These are phyloP conservation scores for Agapostemon virescens DNA, from an alignment of 2,888 invertebrate genomes.

Conservation along the genomic window DNA sequence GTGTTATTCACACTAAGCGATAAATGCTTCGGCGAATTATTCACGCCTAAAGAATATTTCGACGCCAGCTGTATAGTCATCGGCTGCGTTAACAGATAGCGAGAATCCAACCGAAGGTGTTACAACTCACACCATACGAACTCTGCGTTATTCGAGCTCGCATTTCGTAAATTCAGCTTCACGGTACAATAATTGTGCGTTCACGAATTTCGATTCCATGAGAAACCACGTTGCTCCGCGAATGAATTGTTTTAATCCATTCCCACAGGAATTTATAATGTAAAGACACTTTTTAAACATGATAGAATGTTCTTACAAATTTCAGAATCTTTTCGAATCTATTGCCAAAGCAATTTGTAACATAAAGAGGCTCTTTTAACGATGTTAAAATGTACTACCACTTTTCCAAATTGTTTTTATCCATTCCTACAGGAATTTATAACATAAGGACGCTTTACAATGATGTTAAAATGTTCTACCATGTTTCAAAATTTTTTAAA, in stretches of 20 bases:
- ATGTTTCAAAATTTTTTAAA: too few species aligned
- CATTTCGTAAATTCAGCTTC: neutral
- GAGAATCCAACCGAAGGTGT: neutral
- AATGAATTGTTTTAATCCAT: too few species aligned
- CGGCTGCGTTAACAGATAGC: conserved; percentile 2
- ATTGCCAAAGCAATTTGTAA: too few species aligned
- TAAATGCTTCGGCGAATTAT: conserved; percentile 5
- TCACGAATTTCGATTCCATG: neutral
- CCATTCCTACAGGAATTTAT: too few species aligned
- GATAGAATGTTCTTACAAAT: too few species aligned
- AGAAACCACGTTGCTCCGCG: neutral
- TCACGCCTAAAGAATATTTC: conserved; percentile 7
- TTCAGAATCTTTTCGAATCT: too few species aligned
- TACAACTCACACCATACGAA: neutral
- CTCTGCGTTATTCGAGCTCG: conserved; percentile 2
- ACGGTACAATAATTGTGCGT: neutral
- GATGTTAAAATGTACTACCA: too few species aligned
- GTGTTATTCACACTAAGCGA: neutral
- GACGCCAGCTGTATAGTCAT: neutral
- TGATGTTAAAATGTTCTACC: too few species aligned
- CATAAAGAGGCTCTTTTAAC: too few species aligned
- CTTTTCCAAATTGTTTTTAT: too few species aligned
- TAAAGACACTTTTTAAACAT: neutral
- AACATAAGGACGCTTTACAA: too few species aligned
- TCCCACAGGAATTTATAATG: too few species aligned